phyloP scores from a whole-genome alignment of 2,113 vertebrate species.

The Nycticorax nycticorax region DNA sequence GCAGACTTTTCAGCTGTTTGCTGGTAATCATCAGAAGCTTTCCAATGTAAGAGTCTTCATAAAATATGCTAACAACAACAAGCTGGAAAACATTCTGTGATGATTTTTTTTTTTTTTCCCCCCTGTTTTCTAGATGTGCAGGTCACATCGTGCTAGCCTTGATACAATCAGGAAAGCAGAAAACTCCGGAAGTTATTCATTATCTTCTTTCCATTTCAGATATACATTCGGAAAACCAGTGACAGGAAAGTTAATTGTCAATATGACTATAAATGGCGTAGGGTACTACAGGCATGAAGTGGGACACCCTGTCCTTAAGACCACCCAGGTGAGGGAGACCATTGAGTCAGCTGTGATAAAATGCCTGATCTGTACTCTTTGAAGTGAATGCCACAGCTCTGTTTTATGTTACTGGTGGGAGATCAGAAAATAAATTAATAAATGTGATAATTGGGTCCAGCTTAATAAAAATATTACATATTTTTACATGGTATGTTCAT shows the following conservation, averaged over 20 bases:
- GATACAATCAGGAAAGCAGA: not conserved
- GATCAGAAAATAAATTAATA: not conserved
- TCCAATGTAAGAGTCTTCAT: not conserved
- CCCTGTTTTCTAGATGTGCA: not conserved
- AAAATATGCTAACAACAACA: not conserved
- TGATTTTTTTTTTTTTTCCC: not conserved
- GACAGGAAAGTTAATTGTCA: slow-evolving; percentile 83
- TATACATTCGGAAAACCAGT: slow-evolving; percentile 93
- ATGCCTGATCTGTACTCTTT: not conserved
- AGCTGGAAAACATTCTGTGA: not conserved
- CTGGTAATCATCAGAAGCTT: not conserved
- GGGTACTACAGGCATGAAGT: slow-evolving; percentile 93
- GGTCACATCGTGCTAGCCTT: not conserved
- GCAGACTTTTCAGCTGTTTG: not conserved
- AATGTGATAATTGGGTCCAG: not conserved
- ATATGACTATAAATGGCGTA: slow-evolving; percentile 93
- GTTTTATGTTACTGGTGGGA: not conserved
- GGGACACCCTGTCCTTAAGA: slow-evolving; percentile 87
- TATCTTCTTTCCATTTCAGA: slow-evolving; percentile 65
- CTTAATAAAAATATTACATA: not conserved
- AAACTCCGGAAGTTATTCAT: not conserved
- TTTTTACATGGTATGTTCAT: not conserved
- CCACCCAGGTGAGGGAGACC: slow-evolving; percentile 80
- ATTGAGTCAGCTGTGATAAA: not conserved
- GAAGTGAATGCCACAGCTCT: not conserved